Conservation (phyloP, 2,113 vertebrate genomes). For the Vulpes vulpes region DNA sequence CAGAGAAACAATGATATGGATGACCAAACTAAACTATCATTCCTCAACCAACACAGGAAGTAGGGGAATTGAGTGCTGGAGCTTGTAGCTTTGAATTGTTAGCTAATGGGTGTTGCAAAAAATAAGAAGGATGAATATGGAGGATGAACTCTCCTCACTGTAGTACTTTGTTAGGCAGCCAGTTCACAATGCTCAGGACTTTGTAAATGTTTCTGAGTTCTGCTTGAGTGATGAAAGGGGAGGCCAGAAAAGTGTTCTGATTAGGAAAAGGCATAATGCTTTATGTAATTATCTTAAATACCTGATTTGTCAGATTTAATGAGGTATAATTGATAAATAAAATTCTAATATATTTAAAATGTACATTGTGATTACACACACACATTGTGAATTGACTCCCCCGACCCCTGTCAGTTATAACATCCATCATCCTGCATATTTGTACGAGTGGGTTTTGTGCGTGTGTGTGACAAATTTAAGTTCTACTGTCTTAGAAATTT, state of each 20-base stretch:
- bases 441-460: neutral
- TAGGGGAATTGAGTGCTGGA: neutral
- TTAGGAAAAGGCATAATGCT: neutral
- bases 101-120: neutral
- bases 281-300: neutral
- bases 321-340: neutral
- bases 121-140: neutral
- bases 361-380: neutral
- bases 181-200: neutral
- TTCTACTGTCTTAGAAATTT: neutral
- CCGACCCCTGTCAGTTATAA: neutral
- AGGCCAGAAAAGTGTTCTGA: neutral
- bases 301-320: neutral
- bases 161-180: neutral
- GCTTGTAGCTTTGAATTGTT: neutral
- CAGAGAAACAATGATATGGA: neutral
- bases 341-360: neutral
- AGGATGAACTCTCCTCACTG: neutral
- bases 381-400: neutral
- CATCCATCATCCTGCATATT: neutral
- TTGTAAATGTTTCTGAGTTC: neutral
- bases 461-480: neutral
- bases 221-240: neutral
- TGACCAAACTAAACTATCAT: neutral
- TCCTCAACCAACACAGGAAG: neutral